phyloP scores from a whole-genome alignment of 2,797 vertebrate species.

The Rachycentron canadum region DNA sequence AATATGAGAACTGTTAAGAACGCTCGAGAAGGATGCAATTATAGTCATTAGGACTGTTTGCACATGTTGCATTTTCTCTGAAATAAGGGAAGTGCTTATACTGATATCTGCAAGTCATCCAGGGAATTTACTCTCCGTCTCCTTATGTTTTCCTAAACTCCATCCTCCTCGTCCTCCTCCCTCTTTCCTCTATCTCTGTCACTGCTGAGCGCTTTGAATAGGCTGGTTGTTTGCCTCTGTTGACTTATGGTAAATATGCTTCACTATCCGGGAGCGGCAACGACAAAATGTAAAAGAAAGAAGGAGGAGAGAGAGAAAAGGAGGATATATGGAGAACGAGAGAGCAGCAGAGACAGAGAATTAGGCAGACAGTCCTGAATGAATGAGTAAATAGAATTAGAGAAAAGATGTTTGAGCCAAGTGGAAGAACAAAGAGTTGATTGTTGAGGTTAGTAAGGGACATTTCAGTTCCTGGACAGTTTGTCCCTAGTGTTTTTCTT shows the following conservation, averaged over 20 bases:
- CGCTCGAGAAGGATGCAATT: conserved; percentile 40
- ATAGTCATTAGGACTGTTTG: conserved; percentile 46
- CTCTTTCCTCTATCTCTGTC: conserved; percentile 29
- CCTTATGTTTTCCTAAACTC: conserved; percentile 16
- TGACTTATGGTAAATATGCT: conserved; percentile 71
- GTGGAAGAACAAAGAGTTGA: conserved; percentile 65
- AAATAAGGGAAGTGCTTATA: conserved; percentile 25
- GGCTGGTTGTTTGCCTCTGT: conserved; percentile 59
- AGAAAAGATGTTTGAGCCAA: conserved; percentile 76
- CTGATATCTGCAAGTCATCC: conserved; percentile 49
- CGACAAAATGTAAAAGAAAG: conserved; percentile 44
- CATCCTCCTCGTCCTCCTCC: conserved; percentile 40
- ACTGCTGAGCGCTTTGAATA: conserved; percentile 58
- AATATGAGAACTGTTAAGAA: conserved; percentile 33
- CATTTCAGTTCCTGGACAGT: conserved; percentile 60
- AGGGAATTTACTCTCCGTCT: conserved; percentile 60
- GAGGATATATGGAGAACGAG: conserved; percentile 9
- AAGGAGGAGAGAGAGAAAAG: conserved; percentile 6
- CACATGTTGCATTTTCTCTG: conserved; percentile 32
- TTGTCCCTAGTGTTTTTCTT: conserved; percentile 57
- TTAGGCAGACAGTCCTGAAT: conserved; percentile 49
- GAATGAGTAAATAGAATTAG: conserved; percentile 74
- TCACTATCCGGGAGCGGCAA: conserved; percentile 33
- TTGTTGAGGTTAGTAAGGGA: conserved; percentile 55
- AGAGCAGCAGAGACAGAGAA: conserved; percentile 45